These are phyloP conservation scores for Meles meles DNA, from an alignment of 2,113 vertebrate genomes.

Conservation along the genomic window DNA sequence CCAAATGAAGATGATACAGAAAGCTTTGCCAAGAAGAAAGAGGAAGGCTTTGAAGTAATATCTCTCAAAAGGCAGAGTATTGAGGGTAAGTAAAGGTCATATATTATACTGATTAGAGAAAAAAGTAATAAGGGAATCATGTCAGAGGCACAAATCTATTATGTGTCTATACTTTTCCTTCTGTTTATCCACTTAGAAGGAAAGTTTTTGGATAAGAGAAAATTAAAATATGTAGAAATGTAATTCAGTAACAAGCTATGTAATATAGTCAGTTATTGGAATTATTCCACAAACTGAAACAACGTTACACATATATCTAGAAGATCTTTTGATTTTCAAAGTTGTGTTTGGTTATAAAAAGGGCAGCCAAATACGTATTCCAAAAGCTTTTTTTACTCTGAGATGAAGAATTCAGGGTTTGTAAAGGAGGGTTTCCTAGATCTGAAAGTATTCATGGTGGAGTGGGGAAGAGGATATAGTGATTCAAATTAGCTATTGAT, in stretches of 20 bases:
- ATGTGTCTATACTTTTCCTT: background rate
- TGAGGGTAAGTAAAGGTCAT: background rate
- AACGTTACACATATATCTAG: background rate
- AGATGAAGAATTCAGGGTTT: background rate
- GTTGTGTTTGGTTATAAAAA: background rate
- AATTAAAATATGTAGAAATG: constrained; percentile 4
- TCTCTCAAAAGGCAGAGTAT: background rate
- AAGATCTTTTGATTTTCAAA: constrained; percentile 5
- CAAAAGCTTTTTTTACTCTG: background rate
- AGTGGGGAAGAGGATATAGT: background rate
- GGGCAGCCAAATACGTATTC: background rate
- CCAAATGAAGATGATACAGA: background rate
- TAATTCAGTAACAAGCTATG: background rate
- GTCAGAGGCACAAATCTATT: background rate
- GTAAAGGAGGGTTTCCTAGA: background rate
- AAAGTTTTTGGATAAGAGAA: background rate
- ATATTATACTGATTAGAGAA: background rate
- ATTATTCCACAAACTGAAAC: background rate
- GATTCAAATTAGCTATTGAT: background rate
- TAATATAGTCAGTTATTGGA: background rate
- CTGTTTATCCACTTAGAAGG: background rate
- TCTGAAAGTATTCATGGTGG: background rate
- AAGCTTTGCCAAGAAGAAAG: background rate
- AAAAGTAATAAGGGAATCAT: background rate
- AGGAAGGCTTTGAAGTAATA: background rate